Evolutionary conservation across 2,888 invertebrate genomes (phyloP).

Genomic region (Amiota communis): DNA sequence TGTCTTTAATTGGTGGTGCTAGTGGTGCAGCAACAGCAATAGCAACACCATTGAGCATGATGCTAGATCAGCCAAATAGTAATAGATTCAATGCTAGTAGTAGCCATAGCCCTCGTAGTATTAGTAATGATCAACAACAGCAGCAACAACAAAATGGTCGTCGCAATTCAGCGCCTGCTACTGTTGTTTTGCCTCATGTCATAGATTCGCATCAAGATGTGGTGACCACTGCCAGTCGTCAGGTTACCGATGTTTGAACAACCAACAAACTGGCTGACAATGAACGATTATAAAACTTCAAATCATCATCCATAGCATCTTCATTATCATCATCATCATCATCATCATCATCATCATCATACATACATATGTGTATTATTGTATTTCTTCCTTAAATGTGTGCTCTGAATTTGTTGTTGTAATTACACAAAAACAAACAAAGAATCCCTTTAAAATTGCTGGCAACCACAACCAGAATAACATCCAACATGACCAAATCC

Average conservation of each 20-base stretch:
- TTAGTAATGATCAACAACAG: conserved; percentile 51
- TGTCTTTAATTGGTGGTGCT: conserved; percentile 18
- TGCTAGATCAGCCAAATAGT: conserved; percentile 44
- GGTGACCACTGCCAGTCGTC: conserved; percentile 68
- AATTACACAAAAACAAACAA: not conserved
- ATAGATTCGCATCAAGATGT: conserved; percentile 22
- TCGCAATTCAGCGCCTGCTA: conserved; percentile 59
- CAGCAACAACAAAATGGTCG: conserved; percentile 44
- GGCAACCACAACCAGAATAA: too few relatives aligned
- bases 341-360: too few relatives aligned
- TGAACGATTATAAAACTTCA: too few relatives aligned
- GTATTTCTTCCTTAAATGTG: not conserved
- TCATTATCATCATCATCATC: too few relatives aligned
- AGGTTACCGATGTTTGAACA: conserved; percentile 72
- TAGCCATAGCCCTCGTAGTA: conserved; percentile 46
- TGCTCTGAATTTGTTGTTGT: not conserved
- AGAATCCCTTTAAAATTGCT: not conserved
- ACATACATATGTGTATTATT: too few relatives aligned
- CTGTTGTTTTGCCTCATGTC: conserved; percentile 39
- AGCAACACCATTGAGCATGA: conserved; percentile 16
- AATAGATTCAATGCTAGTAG: conserved; percentile 58
- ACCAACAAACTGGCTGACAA: too few relatives aligned
- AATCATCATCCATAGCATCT: too few relatives aligned
- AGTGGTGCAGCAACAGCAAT: conserved; percentile 27
- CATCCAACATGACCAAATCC: too few relatives aligned